phyloP scores from a whole-genome alignment of 2,113 vertebrate species.

The Rhabdornis inornatus region DNA sequence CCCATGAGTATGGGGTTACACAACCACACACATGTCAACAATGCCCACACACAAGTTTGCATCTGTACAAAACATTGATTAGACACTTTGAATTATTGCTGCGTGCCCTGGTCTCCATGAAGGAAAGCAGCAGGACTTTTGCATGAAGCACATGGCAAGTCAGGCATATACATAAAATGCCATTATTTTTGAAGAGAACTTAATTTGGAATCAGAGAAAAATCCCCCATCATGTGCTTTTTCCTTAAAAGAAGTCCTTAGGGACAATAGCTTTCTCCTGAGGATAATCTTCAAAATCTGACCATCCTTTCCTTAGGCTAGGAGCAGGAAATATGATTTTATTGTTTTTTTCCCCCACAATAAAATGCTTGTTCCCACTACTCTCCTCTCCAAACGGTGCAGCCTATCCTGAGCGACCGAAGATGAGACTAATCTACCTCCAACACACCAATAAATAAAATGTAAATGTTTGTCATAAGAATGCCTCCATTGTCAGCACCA shows the following conservation, averaged over 20 bases:
- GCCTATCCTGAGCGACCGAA: conserved; percentile 27
- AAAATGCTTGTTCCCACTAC: conserved; percentile 25
- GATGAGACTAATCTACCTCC: conserved; percentile 68
- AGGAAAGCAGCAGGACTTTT: background rate
- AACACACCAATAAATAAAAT: conserved; percentile 71
- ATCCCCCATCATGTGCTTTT: background rate
- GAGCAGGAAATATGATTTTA: conserved; percentile 13
- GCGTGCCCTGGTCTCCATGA: background rate
- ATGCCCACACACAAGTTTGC: conserved; percentile 14
- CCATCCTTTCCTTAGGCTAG: conserved; percentile 1
- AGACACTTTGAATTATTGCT: conserved; percentile 13
- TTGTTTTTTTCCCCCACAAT: background rate
- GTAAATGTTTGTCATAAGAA: conserved; percentile 73
- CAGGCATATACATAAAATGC: background rate
- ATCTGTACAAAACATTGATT: background rate
- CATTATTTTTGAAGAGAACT: background rate
- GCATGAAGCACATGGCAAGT: background rate
- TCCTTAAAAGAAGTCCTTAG: background rate
- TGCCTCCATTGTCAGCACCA: conserved; percentile 71
- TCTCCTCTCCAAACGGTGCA: background rate
- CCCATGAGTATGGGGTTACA: background rate
- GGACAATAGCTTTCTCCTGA: background rate
- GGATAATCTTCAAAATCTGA: background rate
- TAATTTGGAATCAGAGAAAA: background rate
- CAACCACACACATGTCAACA: background rate